Evolutionary conservation across 1,140 invertebrate genomes (phyloP), one percentile per base, ranked within the genome.

Genomic region (Listronotus oregonensis): DNA sequence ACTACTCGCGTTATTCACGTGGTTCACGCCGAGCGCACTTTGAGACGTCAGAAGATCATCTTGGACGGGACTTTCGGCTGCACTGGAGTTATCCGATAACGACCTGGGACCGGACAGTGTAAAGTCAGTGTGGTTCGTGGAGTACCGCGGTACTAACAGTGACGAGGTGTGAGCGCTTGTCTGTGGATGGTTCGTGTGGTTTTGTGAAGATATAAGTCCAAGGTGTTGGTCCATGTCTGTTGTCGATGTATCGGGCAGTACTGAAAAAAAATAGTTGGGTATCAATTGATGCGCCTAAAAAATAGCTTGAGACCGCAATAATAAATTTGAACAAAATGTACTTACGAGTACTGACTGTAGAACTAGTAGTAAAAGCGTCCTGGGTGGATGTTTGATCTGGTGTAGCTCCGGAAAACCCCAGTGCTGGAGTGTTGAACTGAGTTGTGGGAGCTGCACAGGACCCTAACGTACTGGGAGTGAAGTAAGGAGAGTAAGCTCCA

Each of bases 11-110:
- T 87, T 88, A 52, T 85, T 80, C 60, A 86, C 85, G 51, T 87
- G 87, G 68, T 87, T 87, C 0, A 71, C 68, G 6, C 85, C 84
- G 47, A 87, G 82, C 31, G 75, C 75, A 76, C 31, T 79, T 59
- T 83, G 82, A 7, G 80, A 80, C 1, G 79, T 77, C 12, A 88
- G 78, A 7, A 89, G 81, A 66, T 92, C 89, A 73, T 91, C 90
- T 79, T 92, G 90, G 1, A 91, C 89, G 0, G 90, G 90, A 15
- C 89, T 91, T 73, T 92, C 90, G 1, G 89, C 90, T 63, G 90
- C 88, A 11, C 89, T 91, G n/a, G 89, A 91, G 71, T 90, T 89
- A 68, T 90, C 89, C 52, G 89, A 91, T 17, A 93, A 73, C 2
- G 89, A 91, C 18, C 90, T 81, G 0, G 90, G 89, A 1, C 84